Percentiles rank a stretch among this genome's conserved stretches.
Evolutionary conservation across 2,113 vertebrate species (phyloP).

Genomic region (Microcebus tavaratra): DNA sequence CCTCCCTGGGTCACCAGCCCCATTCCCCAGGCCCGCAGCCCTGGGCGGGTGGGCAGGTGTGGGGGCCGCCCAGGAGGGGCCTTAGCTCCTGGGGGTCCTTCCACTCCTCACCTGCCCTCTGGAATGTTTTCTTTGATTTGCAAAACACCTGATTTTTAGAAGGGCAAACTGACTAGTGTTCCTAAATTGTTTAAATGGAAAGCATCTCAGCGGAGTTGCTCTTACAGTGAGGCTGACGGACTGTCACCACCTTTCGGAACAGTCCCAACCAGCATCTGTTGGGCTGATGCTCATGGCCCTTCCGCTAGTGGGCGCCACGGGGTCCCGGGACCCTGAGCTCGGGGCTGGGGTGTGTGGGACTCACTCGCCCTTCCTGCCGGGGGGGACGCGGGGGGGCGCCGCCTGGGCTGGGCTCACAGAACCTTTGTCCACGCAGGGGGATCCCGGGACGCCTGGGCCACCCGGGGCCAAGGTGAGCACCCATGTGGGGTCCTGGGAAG

Average conservation of each 20-base stretch:
- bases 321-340: neutral
- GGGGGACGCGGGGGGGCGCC: neutral
- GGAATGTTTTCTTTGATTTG: neutral
- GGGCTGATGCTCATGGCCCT: neutral
- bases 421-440: slow-evolving; percentile 74
- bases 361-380: no score
- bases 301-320: neutral
- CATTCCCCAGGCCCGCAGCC: neutral
- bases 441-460: slow-evolving; percentile 77
- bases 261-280: neutral
- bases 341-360: no score
- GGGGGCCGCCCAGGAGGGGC: no score
- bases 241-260: neutral
- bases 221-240: rapidly evolving
- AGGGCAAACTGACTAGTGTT: rapidly evolving
- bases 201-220: neutral
- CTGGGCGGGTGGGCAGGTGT: neutral
- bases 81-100: neutral
- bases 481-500: rapidly evolving
- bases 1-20: neutral
- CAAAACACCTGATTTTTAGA: neutral
- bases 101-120: no score
- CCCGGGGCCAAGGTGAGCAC: slow-evolving; percentile 79
- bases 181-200: neutral
- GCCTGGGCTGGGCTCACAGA: neutral